Conservation (phyloP, 2,888 invertebrate species). For the Hesperia comma region DNA sequence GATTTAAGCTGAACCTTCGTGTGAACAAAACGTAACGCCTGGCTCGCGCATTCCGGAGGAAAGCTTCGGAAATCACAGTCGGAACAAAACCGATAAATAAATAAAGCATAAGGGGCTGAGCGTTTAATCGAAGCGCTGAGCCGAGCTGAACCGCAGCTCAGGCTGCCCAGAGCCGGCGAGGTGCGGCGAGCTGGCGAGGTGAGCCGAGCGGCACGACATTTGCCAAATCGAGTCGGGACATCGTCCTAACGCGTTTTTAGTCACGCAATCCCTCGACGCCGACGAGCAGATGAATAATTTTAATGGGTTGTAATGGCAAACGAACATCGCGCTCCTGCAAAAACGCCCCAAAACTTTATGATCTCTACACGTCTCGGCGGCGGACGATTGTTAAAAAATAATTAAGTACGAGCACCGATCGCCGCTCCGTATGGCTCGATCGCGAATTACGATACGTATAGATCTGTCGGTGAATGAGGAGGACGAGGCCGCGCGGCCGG, state of each 20-base stretch:
- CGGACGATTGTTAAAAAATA: constrained; percentile 44
- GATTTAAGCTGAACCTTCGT: no score
- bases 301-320: constrained; percentile 38
- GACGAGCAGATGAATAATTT: constrained; percentile 29
- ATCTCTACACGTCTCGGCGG: constrained; percentile 37
- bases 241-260: constrained; percentile 20
- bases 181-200: not conserved
- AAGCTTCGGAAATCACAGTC: constrained; percentile 5
- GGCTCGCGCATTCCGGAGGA: not conserved
- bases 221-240: not conserved
- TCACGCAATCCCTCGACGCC: constrained; percentile 9
- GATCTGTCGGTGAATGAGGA: constrained; percentile 44
- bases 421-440: constrained; percentile 44
- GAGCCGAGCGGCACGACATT: not conserved
- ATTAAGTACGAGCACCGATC: constrained; percentile 40
- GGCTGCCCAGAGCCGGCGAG: not conserved
- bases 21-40: no score
- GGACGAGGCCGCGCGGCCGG: constrained; percentile 18
- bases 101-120: constrained; percentile 1
- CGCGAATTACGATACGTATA: constrained; percentile 44
- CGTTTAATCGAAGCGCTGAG: not conserved
- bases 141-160: not conserved
- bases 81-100: constrained; percentile 3
- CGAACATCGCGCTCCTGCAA: constrained; percentile 32
- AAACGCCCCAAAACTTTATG: constrained; percentile 42